These are phyloP conservation scores for Limenitis camilla DNA, from an alignment of 2,888 invertebrate genomes.

Conservation along the genomic window DNA sequence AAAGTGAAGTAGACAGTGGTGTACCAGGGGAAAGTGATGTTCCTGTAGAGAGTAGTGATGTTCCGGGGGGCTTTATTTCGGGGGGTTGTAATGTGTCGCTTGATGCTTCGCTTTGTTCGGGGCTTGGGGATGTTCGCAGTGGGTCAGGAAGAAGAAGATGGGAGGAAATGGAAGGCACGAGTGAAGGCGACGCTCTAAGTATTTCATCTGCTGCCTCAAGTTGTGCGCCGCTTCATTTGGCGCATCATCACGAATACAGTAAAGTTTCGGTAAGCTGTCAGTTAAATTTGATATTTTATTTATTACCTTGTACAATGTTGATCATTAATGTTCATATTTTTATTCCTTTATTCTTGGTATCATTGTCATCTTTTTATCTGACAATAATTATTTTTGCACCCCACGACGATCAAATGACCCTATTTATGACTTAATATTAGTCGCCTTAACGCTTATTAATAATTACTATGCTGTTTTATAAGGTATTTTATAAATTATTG, in stretches of 20 bases:
- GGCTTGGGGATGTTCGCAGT: conserved; percentile 67
- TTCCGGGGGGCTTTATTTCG: conserved; percentile 1
- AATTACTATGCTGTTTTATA: too few species aligned
- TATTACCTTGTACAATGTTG: conserved; percentile 30
- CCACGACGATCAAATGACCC: too few species aligned
- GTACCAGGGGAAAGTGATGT: conserved; percentile 44
- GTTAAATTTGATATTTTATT: background rate
- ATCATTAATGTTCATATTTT: background rate
- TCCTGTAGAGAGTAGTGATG: background rate
- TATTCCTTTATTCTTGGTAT: background rate
- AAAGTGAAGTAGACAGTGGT: conserved; percentile 57
- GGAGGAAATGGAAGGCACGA: conserved; percentile 63
- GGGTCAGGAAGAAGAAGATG: conserved; percentile 68
- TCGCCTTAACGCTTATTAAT: too few species aligned
- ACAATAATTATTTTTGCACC: too few species aligned
- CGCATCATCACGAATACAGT: conserved; percentile 62
- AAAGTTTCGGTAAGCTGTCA: conserved; percentile 62
- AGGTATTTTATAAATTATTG: too few species aligned
- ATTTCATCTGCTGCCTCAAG: conserved; percentile 66
- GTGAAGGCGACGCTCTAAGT: conserved; percentile 67
- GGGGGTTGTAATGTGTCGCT: conserved; percentile 34
- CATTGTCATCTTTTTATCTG: too few species aligned
- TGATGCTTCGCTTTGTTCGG: conserved; percentile 66
- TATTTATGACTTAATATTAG: too few species aligned
- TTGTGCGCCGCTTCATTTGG: conserved; percentile 60